Base-by-base conservation (phyloP, 2,113 vertebrate genomes). In the Silurus meridionalis region DNA sequence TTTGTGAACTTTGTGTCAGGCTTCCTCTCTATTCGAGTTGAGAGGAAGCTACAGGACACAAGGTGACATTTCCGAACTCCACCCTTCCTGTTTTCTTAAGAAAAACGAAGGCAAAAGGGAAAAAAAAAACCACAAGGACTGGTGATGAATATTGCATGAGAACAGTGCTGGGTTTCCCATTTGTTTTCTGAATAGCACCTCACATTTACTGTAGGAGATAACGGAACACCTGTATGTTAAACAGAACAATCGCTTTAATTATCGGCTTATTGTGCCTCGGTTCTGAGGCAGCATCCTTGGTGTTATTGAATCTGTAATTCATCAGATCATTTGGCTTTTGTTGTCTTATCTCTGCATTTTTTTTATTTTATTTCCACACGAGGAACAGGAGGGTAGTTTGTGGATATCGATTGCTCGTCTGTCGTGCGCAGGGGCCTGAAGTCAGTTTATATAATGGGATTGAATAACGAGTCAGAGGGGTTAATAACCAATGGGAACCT, bases 61-160 rank as follows among this genome's bases (percentile, higher is more conserved):
- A 79, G 66, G 79, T 84, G 82, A 84, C 75, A 83, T 85, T 74
- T 60, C 67, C 52, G 11, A 23, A 19, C 60, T 57, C 37, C 61
- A 5, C 21, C 48, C 19, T 80, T 85, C 55, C 61, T 83, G 72
- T 89, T 67, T 72, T 37, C 74, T 23, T 87, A 87, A 87, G 89
- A n/a, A 91, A 92, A 93, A 92, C 88, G 91, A 92, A 93, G 86
- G 87, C 88, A 87, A 92, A 92, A 93, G 90, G 94, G 87, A n/a
- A n/a, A 58, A 87, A 88, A 89, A 64, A n/a, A 4, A 5, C 17
- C 17, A 80, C 72, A 79, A 80, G 15, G 66, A 87, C 67, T 17
- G 48, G 8, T 67, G 21, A 92, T 95, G 89, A 91, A 94, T 94
- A 90, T 94, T 87, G 79, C 75, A 88, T 89, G 88, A 85, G 77